Percentiles rank a stretch among this genome's conserved stretches.
phyloP scores from a whole-genome alignment of 2,797 vertebrate genomes.

The Anisognathus igniventris region DNA sequence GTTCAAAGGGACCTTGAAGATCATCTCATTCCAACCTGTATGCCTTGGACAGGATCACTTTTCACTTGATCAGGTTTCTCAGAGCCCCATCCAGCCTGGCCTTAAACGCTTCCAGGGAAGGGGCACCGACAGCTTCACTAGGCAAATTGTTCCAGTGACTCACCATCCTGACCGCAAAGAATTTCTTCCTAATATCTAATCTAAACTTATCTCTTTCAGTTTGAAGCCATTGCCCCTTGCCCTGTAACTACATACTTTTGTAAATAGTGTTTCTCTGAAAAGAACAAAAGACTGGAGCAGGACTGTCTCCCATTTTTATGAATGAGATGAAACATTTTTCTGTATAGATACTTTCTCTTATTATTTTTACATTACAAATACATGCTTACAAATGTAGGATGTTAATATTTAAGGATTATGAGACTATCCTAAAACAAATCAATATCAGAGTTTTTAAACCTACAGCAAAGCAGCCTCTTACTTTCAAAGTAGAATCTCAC shows the following conservation, averaged over 20 bases:
- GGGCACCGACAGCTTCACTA: neutral
- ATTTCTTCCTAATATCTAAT: neutral
- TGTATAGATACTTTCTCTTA: neutral
- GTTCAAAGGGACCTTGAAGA: neutral
- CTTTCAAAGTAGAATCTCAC: neutral
- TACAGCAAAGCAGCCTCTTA: neutral
- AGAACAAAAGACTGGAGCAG: accelerated
- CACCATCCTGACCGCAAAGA: neutral
- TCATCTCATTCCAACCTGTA: neutral
- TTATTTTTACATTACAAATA: neutral
- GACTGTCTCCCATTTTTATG: neutral
- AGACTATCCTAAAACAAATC: neutral
- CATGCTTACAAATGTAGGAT: neutral
- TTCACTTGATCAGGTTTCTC: neutral
- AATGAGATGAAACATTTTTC: neutral
- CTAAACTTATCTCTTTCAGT: neutral
- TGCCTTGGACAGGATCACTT: neutral
- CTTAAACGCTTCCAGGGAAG: neutral
- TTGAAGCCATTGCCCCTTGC: neutral
- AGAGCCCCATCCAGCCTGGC: neutral
- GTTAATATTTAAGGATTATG: neutral
- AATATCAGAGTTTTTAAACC: neutral
- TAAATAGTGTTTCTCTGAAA: neutral
- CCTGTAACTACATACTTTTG: neutral
- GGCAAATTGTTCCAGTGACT: neutral